These are phyloP conservation scores for Allacma fusca DNA, from an alignment of 2,888 invertebrate species.

Conservation along the genomic window DNA sequence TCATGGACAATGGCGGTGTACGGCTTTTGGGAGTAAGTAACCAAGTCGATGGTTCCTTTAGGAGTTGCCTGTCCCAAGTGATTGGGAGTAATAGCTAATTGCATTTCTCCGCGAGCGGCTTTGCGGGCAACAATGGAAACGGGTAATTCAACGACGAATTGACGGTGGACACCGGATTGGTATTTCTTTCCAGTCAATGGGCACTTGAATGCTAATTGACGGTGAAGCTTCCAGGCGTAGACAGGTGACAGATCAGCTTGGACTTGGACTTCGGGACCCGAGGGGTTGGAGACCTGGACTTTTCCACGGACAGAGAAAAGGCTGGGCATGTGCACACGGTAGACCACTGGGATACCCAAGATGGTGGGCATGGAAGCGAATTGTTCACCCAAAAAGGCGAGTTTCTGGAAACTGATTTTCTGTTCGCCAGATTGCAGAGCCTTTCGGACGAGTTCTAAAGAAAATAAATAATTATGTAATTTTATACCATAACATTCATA, in stretches of 20 bases:
- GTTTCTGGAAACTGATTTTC: slow-evolving; percentile 63
- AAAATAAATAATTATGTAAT: too few species aligned
- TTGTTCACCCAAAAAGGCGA: slow-evolving; percentile 69
- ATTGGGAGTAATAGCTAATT: slow-evolving; percentile 58
- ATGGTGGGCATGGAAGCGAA: slow-evolving; percentile 68
- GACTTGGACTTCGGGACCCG: slow-evolving; percentile 51
- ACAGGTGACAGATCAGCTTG: slow-evolving; percentile 50
- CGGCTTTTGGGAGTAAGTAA: too few species aligned
- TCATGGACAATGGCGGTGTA: slow-evolving; percentile 59
- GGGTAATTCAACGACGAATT: slow-evolving; percentile 57
- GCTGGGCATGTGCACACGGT: too few species aligned
- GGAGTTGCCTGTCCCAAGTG: slow-evolving; percentile 51
- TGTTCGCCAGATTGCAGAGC: background rate
- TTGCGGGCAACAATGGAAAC: slow-evolving; percentile 50
- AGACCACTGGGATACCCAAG: slow-evolving; percentile 71
- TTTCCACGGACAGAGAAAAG: slow-evolving; percentile 52
- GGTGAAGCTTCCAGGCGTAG: slow-evolving; percentile 49
- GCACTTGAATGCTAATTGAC: slow-evolving; percentile 54
- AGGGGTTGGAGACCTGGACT: slow-evolving; percentile 45
- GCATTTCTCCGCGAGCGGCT: slow-evolving; percentile 51
- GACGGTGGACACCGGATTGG: slow-evolving; percentile 58
- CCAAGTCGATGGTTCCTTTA: slow-evolving; percentile 56
- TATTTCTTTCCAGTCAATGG: slow-evolving; percentile 58
- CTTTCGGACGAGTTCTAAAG: background rate
- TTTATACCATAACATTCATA: too few species aligned